Evolutionary conservation across 2,113 vertebrate species (phyloP), one percentile per base, ranked within the genome.

Genomic region (Arenaria interpres): DNA sequence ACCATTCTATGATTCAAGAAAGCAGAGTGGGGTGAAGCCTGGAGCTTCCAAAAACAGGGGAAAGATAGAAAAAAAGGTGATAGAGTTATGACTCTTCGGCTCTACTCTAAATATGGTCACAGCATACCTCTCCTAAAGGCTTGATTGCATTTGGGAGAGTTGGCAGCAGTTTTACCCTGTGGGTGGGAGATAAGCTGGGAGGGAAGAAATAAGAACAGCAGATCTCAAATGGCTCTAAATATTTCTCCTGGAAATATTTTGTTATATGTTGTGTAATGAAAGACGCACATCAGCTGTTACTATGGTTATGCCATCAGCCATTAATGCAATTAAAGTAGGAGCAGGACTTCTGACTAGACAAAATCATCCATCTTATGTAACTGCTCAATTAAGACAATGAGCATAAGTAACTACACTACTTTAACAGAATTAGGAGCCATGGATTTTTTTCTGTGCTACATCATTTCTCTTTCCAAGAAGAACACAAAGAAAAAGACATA

Each of bases 121-220:
- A 68, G 84, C 97, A 4, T 85, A 98, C 41, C 97, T 23, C 95
- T 99, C 94, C 98, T 98, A 41, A 98, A 73, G 98, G 98, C 54
- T 99, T 99, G 77, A 91, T 93, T 53, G 98, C 98, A 17, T 97
- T 98, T 43, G 98, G 98, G 59, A 98, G 99, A 97, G 98, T 98
- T 97, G 71, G 98, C 23, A 98, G 99, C 71, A 98, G 98, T 15
- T 97, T 97, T 4, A 97, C 97, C 76, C 98, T 99, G 66, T 98
- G 99, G 24, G 94, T 98, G 37, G 98, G 98, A 95, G 98, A 98
- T 99, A 97, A 99, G 97, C 94, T 86, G 91, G 64, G 67, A 85
- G 72, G 30, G 60, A 77, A n/a, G 35, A 66, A 72, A 23, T 37
- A 69, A 73, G 53, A 93, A 71, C 43, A 92, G 77, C 69, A 72